Conservation (phyloP, 2,797 vertebrate genomes). For the Myotis daubentonii region DNA sequence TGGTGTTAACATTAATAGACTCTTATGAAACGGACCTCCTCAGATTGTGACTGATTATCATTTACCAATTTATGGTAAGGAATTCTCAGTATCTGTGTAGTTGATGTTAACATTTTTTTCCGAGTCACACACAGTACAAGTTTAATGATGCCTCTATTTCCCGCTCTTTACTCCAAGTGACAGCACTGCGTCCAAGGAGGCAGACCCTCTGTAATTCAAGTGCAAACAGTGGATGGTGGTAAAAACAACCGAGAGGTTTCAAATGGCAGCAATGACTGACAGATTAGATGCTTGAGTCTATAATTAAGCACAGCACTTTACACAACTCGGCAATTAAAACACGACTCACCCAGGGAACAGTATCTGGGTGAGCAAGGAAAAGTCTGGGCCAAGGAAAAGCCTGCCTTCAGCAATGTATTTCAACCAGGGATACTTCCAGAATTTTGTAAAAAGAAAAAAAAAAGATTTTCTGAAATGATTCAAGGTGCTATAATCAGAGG, state of each 20-base stretch:
- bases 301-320: conserved; percentile 64
- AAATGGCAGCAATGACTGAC: conserved; percentile 60
- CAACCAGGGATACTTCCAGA: conserved; percentile 12
- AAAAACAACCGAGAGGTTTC: conserved; percentile 34
- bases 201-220: conserved; percentile 56
- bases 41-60: conserved; percentile 21
- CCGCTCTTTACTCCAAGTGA: conserved; percentile 58
- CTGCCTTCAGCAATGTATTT: not conserved
- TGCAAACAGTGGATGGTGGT: not conserved
- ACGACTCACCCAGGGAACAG: not conserved
- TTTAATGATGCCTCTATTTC: conserved; percentile 54
- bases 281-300: conserved; percentile 48
- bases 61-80: conserved; percentile 52
- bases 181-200: conserved; percentile 42
- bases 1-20: not conserved
- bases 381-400: conserved; percentile 16
- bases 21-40: conserved; percentile 24
- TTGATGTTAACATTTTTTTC: not conserved
- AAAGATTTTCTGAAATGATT: not conserved
- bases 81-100: not conserved
- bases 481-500: not conserved
- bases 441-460: not conserved
- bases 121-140: conserved; percentile 45
- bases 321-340: conserved; percentile 69
- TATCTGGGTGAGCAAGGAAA: conserved; percentile 7